Conservation (phyloP, 1,140 invertebrate genomes). For the Reticulitermes speratus region DNA sequence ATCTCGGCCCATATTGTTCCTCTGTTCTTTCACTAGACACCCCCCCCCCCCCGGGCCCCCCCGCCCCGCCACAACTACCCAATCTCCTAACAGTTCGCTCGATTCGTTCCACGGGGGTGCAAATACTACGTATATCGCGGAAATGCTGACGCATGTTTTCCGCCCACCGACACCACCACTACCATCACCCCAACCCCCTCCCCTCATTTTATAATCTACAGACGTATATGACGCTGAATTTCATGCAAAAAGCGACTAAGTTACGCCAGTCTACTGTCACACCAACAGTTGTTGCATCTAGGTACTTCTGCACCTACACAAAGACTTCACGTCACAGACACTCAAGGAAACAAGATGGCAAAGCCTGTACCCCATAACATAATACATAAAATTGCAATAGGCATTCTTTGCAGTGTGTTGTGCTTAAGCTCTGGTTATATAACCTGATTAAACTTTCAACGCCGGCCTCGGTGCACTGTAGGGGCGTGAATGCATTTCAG, state of each 20-base stretch:
- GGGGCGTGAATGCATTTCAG: no score
- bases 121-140: neutral
- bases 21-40: neutral
- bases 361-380: no score
- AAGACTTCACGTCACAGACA: no score
- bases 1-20: neutral
- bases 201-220: neutral
- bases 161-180: neutral
- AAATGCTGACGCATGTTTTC: slow-evolving; percentile 18
- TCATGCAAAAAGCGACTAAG: neutral
- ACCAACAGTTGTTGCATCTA: no score
- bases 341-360: no score
- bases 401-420: no score
- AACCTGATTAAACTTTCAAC: no score
- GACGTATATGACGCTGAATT: neutral
- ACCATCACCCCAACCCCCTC: neutral
- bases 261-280: neutral
- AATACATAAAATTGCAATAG: no score
- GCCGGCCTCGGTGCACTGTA: no score
- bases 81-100: neutral
- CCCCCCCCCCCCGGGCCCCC: neutral
- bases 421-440: no score
- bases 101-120: neutral
- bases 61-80: neutral
- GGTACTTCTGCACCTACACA: no score